phyloP scores from a whole-genome alignment of 2,888 invertebrate species.

The Drosophila sordidula region DNA sequence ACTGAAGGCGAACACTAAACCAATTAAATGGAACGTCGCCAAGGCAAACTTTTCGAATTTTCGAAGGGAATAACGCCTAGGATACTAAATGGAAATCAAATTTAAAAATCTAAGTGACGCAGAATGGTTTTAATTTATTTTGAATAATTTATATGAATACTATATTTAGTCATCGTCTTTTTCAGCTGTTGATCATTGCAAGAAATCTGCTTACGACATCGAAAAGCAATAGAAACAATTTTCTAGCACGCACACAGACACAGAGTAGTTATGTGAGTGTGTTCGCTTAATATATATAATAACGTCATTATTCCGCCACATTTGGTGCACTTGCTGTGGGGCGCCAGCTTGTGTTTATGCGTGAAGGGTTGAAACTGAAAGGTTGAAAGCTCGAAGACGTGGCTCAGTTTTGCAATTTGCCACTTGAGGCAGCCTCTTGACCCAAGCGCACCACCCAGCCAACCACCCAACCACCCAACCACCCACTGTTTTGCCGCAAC shows the following conservation, averaged over 20 bases:
- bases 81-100: not conserved
- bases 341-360: conserved; percentile 67
- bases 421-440: conserved; percentile 49
- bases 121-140: not conserved
- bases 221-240: conserved; percentile 14
- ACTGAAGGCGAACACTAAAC: conserved; percentile 13
- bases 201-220: conserved; percentile 17
- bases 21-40: conserved; percentile 19
- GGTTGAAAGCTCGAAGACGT: conserved; percentile 51
- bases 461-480: conserved; percentile 11
- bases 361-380: conserved; percentile 54
- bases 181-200: not conserved
- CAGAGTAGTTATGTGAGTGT: not conserved
- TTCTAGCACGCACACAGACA: not conserved
- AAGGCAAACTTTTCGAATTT: conserved; percentile 2
- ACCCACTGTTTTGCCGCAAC: conserved; percentile 55
- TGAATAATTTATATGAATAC: no score
- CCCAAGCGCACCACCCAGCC: conserved; percentile 19
- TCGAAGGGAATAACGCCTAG: conserved; percentile 8
- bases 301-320: conserved; percentile 73
- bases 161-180: not conserved
- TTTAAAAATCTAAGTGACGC: not conserved
- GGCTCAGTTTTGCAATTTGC: conserved; percentile 48
- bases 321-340: conserved; percentile 48
- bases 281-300: conserved; percentile 35